Base-by-base conservation (phyloP, 1,140 invertebrate genomes). In the Teleogryllus occipitalis region DNA sequence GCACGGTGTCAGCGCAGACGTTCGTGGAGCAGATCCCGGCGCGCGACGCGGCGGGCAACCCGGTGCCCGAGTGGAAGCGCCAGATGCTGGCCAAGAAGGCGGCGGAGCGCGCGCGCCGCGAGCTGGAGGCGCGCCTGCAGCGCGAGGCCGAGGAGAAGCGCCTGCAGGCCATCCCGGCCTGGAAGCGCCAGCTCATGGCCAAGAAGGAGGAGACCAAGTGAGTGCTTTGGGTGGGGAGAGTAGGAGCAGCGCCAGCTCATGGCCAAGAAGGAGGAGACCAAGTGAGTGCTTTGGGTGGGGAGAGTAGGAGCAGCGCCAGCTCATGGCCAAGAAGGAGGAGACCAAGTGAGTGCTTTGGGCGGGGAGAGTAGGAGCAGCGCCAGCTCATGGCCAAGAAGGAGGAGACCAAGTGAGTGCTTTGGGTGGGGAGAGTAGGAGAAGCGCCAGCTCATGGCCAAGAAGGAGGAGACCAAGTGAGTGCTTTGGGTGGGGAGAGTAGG, bases 1-100 rank as follows among this genome's bases (percentile, higher is more conserved):
- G 90, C 27, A 89, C 92, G 82, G 94, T 95, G 81, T 93, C 94
- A 84, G 92, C 93, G 84, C 89, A 95, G 22, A 93, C 93, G 83
- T 90, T 92, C 80, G 94, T 96, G 85, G 15, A 12, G 73, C 87
- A 97, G 94, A 93, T 98, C 81, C 96, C 96, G 3, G 94, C 96
- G 83, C 92, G 92, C 78, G 96, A 98, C 84, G 91, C 91, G 72
- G 91, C 93, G n/a, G 96, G 96, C 15, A 95, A 95, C 82, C 87
- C 92, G 22, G 97, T 98, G 84, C 96, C 96, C 14, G 92, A 92
- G 22, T 98, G 97, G 96, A 97, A 97, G 85, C 87, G 96, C 39
- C 96, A 98, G 87, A 97, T 98, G 94, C 84, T 98, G 84, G 96
- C 96, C 0, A 93, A 95, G 83, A 96, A 97, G 85, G 94, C 95